These are phyloP conservation scores for Holcopasites calliopsidis DNA, from an alignment of 1,140 invertebrate species.

Conservation along the genomic window DNA sequence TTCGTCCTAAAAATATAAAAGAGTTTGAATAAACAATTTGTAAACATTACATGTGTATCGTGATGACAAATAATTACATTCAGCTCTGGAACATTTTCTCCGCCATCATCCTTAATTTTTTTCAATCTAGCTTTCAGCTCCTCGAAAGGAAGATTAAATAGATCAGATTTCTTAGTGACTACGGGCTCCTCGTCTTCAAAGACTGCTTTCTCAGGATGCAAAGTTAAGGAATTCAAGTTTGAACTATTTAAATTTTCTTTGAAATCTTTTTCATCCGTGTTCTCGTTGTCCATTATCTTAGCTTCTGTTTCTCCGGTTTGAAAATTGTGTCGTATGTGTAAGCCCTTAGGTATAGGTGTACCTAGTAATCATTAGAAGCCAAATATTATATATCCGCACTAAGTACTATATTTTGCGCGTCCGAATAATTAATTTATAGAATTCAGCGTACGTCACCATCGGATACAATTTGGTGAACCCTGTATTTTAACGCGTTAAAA, in stretches of 20 bases:
- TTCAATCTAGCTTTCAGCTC: slow-evolving; percentile 71
- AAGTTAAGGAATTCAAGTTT: slow-evolving; percentile 62
- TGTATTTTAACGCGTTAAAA: background rate
- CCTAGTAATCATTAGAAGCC: too few species aligned
- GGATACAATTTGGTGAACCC: slow-evolving; percentile 7
- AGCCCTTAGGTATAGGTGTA: slow-evolving; percentile 85
- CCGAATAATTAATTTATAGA: background rate
- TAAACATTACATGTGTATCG: background rate
- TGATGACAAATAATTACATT: slow-evolving; percentile 42
- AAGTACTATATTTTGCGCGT: too few species aligned
- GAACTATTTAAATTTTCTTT: slow-evolving; percentile 71
- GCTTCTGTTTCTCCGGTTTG: slow-evolving; percentile 87
- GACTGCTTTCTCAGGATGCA: slow-evolving; percentile 69
- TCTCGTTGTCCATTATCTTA: slow-evolving; percentile 83
- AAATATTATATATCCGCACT: too few species aligned
- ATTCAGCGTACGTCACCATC: slow-evolving; percentile 28
- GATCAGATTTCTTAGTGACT: slow-evolving; percentile 54
- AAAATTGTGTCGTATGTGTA: slow-evolving; percentile 88
- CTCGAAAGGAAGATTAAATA: slow-evolving; percentile 66
- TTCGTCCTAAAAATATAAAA: slow-evolving; percentile 55
- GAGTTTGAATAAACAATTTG: background rate
- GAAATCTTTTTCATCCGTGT: slow-evolving; percentile 66
- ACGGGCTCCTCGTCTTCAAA: slow-evolving; percentile 58
- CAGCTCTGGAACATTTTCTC: slow-evolving; percentile 35
- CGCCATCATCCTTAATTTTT: slow-evolving; percentile 61